A percentile compares a stretch with the other conserved stretches of the same genome.
Conservation (phyloP, 2,888 invertebrate species). For the Chrysolina oricalcia region DNA sequence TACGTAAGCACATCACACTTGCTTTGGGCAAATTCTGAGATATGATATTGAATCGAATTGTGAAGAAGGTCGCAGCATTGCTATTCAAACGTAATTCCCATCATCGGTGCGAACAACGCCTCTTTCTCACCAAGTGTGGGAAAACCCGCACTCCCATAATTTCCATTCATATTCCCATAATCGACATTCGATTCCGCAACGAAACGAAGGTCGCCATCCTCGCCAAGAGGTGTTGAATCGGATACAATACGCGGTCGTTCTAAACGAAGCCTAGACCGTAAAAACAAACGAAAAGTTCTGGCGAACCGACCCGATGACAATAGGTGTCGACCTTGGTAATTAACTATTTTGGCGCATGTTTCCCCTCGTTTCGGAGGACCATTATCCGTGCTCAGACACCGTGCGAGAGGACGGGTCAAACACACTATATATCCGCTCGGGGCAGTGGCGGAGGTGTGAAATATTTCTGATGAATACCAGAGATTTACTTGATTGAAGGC, state of each 20-base stretch:
- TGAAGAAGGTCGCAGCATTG: too few species aligned
- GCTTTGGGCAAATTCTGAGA: too few species aligned
- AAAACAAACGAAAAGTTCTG: slow-evolving; percentile 30
- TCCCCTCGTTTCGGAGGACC: slow-evolving; percentile 48
- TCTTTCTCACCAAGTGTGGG: not conserved
- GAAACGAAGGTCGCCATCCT: slow-evolving; percentile 24
- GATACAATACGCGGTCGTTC: not conserved
- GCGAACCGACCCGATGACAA: slow-evolving; percentile 38
- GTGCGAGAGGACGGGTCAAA: slow-evolving; percentile 67
- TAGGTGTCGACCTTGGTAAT: slow-evolving; percentile 65
- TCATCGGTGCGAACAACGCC: not conserved
- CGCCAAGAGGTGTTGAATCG: slow-evolving; percentile 26
- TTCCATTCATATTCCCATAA: not conserved
- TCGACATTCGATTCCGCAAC: slow-evolving; percentile 4
- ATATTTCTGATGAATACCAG: not conserved
- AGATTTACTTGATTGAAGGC: too few species aligned
- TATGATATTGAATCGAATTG: too few species aligned
- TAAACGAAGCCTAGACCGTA: slow-evolving; percentile 10
- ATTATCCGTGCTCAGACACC: slow-evolving; percentile 66
- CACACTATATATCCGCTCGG: slow-evolving; percentile 65
- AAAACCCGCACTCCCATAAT: not conserved
- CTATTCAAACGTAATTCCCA: too few species aligned
- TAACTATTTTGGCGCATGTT: slow-evolving; percentile 66
- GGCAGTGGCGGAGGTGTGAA: slow-evolving; percentile 30
- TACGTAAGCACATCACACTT: too few species aligned